phyloP scores from a whole-genome alignment of 2,113 vertebrate species.

The Uria lomvia region DNA sequence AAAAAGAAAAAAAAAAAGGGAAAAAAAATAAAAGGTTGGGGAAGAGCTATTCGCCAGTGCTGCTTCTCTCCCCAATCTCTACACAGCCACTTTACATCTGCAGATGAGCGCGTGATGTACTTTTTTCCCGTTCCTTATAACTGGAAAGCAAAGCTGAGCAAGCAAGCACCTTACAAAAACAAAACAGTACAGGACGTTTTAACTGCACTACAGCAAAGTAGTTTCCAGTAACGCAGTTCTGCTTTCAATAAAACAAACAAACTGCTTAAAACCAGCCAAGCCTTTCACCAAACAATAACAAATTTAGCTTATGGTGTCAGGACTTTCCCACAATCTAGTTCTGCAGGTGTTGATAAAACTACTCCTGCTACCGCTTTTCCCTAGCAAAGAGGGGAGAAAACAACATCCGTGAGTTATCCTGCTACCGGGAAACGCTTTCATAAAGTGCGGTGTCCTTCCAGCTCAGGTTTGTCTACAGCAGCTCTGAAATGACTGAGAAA shows the following conservation, averaged over 20 bases:
- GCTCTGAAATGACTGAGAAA: not conserved
- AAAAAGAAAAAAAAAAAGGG: not conserved
- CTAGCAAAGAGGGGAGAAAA: not conserved
- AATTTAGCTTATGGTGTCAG: slow-evolving; percentile 70
- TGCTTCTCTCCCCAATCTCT: not conserved
- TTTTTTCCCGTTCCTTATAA: not conserved
- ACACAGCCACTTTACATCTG: not conserved
- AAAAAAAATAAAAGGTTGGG: not conserved
- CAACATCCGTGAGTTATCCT: not conserved
- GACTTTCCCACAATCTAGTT: slow-evolving; percentile 76
- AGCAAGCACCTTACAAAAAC: slow-evolving; percentile 50
- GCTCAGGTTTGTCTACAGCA: not conserved
- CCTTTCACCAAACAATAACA: slow-evolving; percentile 80
- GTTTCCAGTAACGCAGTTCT: slow-evolving; percentile 74
- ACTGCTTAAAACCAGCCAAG: slow-evolving; percentile 71
- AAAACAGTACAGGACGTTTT: slow-evolving; percentile 74
- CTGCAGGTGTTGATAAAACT: slow-evolving; percentile 70
- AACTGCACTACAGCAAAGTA: slow-evolving; percentile 78
- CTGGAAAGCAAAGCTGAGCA: slow-evolving; percentile 43
- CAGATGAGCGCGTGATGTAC: not conserved
- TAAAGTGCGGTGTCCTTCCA: not conserved
- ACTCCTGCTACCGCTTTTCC: slow-evolving; percentile 25
- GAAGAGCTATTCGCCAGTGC: not conserved
- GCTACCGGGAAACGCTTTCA: slow-evolving; percentile 13
- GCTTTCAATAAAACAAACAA: slow-evolving; percentile 83